These are phyloP conservation scores for Julus scandinavius DNA, from an alignment of 2,888 invertebrate species.

Conservation along the genomic window DNA sequence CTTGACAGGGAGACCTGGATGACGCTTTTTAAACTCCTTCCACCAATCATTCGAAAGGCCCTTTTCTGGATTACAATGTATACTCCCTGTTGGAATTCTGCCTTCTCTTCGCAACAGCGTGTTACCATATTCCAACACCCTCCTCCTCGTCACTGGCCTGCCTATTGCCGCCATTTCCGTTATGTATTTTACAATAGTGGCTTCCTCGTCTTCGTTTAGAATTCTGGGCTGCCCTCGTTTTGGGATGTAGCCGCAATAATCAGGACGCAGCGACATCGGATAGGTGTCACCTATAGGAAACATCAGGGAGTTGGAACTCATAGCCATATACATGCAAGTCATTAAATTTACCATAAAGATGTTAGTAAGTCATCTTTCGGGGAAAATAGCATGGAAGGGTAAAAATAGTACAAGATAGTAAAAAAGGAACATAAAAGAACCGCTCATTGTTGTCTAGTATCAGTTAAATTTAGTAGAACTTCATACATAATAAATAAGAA, in stretches of 20 bases:
- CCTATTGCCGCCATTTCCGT: constrained; percentile 58
- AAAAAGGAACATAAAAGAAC: no score
- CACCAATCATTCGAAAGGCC: constrained; percentile 59
- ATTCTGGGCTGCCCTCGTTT: constrained; percentile 58
- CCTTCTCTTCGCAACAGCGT: constrained; percentile 58
- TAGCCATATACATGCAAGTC: constrained; percentile 18
- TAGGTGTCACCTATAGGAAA: constrained; percentile 12
- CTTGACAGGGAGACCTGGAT: constrained; percentile 58
- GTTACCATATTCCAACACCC: constrained; percentile 58
- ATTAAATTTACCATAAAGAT: neutral
- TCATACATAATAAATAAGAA: no score
- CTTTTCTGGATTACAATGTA: constrained; percentile 59
- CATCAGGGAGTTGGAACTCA: neutral
- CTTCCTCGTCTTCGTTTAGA: constrained; percentile 58
- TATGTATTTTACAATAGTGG: constrained; percentile 58
- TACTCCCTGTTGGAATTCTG: constrained; percentile 58
- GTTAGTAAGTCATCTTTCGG: neutral
- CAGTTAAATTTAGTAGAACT: no score
- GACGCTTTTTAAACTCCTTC: constrained; percentile 59
- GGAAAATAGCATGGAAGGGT: no score
- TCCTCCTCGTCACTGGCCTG: constrained; percentile 57
- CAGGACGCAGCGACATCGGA: constrained; percentile 47
- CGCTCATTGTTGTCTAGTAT: no score
- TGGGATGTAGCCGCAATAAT: constrained; percentile 56
- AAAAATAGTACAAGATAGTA: no score